Conservation (phyloP, 2,888 invertebrate species). For the Dendrolimus houi region DNA sequence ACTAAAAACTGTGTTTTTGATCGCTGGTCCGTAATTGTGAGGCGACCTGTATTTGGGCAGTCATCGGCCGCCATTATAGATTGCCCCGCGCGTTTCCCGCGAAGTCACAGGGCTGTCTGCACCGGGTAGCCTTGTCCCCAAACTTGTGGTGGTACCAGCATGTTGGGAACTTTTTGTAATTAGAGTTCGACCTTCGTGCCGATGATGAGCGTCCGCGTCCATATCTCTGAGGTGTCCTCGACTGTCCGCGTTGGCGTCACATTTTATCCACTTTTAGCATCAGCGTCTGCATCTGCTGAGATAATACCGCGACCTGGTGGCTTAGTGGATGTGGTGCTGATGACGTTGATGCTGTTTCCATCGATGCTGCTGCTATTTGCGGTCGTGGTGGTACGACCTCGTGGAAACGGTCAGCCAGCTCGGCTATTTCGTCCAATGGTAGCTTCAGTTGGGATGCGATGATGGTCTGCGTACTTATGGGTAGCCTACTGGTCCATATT, state of each 20-base stretch:
- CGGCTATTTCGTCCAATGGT: conserved; percentile 5
- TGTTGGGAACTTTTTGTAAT: conserved; percentile 6
- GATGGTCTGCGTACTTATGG: conserved; percentile 5
- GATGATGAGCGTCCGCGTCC: not conserved
- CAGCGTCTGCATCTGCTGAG: not conserved
- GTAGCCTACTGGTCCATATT: conserved; percentile 11
- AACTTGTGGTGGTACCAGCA: conserved; percentile 17
- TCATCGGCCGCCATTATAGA: conserved; percentile 8
- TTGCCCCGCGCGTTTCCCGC: conserved; percentile 12
- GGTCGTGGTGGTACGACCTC: conserved; percentile 5
- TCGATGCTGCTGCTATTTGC: conserved; percentile 2
- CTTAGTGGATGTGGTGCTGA: not conserved
- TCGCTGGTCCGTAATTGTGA: not conserved
- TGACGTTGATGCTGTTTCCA: not conserved
- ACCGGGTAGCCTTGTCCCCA: conserved; percentile 6
- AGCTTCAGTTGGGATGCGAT: conserved; percentile 5
- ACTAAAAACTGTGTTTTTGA: conserved; percentile 10
- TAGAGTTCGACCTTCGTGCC: conserved; percentile 5
- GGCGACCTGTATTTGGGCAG: not conserved
- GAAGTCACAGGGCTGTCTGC: conserved; percentile 10
- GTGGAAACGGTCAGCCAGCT: conserved; percentile 8
- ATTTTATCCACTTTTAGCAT: not conserved
- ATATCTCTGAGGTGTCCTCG: not conserved
- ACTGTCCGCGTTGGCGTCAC: not conserved
- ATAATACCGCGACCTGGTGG: not conserved